Evolutionary conservation across 2,113 vertebrate genomes (phyloP), one percentile per base, ranked within the genome.

Genomic region (Hoplias malabaricus): DNA sequence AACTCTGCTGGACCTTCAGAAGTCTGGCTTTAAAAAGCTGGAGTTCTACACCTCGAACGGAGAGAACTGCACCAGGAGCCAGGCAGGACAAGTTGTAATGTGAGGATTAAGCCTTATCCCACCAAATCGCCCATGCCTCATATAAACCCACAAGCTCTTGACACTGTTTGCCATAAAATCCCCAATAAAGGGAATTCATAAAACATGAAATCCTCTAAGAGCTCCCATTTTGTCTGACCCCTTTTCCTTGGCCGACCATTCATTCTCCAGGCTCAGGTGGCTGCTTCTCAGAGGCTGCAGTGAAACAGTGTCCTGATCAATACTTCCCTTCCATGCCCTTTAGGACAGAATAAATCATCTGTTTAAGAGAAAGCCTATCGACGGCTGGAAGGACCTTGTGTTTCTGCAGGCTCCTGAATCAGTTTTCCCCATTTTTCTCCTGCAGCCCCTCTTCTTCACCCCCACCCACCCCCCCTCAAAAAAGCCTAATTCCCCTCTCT

Each of bases 311-410:
- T 50, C 59, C 61, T 66, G 63, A 82, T 84, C 84, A 54, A 80
- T 84, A 84, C 36, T 61, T 78, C 40, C 54, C 56, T 73, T 76
- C 62, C 42, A 14, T 48, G 21, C 67, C 76, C 73, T 78, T 59
- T 80, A 80, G 77, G 31, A 80, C 8, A 48, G 61, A 78, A 80
- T 82, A 59, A 87, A 84, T 77, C 29, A 83, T 84, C 77, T 82
- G 67, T 80, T 83, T 78, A 84, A 80, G 68, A 75, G 66, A 42
- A 73, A 40, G 36, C 63, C 66, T 50, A 79, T 82, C 70, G 73
- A 68, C 69, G 38, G 77, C 40, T 73, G 10, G 50, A 42, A 38
- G 50, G 63, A 62, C 61, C 46, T 69, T 70, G 72, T 57, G 56
- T 81, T 68, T 76, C 78, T 77, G 77, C 62, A n/a, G 59, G 70